Evolutionary conservation across 2,888 invertebrate genomes (phyloP).

Genomic region (Eutolmus rufibarbis): DNA sequence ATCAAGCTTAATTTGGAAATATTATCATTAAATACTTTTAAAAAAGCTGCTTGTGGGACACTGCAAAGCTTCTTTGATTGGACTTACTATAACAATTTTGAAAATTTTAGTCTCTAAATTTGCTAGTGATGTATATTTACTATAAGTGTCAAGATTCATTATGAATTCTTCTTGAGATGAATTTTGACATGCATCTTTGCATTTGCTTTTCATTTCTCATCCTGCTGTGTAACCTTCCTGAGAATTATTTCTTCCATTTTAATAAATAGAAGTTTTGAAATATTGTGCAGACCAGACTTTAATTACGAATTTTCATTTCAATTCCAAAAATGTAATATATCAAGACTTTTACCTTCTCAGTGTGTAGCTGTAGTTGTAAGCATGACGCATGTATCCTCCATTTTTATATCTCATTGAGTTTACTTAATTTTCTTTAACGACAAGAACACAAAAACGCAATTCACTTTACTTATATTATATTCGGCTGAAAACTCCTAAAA

Average conservation of each 20-base stretch:
- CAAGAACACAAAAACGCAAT: conserved; percentile 41
- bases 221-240: neutral
- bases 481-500: conserved; percentile 4
- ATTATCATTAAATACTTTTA: neutral
- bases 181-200: conserved; percentile 15
- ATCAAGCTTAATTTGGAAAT: neutral
- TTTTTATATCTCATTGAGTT: conserved; percentile 28
- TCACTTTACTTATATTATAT: conserved; percentile 35
- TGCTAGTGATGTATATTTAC: neutral
- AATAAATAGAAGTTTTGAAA: neutral
- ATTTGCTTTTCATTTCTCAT: conserved; percentile 13
- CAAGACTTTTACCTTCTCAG: neutral
- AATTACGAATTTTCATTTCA: neutral
- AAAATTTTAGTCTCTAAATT: conserved; percentile 1
- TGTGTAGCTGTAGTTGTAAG: neutral
- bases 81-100: neutral
- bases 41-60: neutral
- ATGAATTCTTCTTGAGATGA: neutral
- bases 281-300: neutral
- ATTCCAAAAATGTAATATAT: neutral
- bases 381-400: conserved; percentile 32
- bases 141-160: conserved; percentile 9
- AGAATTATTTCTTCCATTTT: neutral
- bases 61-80: neutral
- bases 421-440: conserved; percentile 42